Evolutionary conservation across 2,113 vertebrate species (phyloP), one percentile per base, ranked within the genome.

Genomic region (Poeciliopsis occidentalis): DNA sequence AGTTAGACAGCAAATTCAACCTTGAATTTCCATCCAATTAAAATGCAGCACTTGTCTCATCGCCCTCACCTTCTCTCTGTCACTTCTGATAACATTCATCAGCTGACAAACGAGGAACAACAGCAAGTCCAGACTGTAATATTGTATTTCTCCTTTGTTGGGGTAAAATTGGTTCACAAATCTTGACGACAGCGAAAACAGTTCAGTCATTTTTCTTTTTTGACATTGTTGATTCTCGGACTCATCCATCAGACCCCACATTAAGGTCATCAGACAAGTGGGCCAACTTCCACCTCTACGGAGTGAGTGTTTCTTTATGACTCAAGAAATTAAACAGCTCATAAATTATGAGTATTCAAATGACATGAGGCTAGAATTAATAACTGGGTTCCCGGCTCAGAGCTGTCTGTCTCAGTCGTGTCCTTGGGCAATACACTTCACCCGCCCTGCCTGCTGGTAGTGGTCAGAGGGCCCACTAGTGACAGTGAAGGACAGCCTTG

Each of bases 191-290:
- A 73, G 60, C 10, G 63, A 71, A 27, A 67, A 72, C 12, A 63
- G 31, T 3, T 60, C 29, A 70, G 47, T 54, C 41, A 72, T 54
- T 8, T 44, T 5, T 65, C 41, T 24, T 37, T 73, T 83, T 74
- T 67, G 63, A 70, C 62, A 32, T 69, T 73, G 71, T 69, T 54
- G 41, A 75, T 76, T 75, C 41, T 83, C 76, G 70, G 75, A 78
- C 76, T 41, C 79, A 78, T 83, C 68, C 80, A 84, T 79, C 85
- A 82, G 82, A 89, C 86, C 88, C 73, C 79, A 90, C 84, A 91
- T 86, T 69, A 87, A 87, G 84, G 74, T 87, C 83, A 85, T 83
- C 78, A 87, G 67, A 90, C 69, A 85, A 67, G 51, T 83, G 80
- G 77, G 70, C 83, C 69, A 67, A 73, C 29, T 70, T 62, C 67